These are phyloP conservation scores for Linepithema humile DNA, from an alignment of 1,140 invertebrate genomes.

Conservation along the genomic window DNA sequence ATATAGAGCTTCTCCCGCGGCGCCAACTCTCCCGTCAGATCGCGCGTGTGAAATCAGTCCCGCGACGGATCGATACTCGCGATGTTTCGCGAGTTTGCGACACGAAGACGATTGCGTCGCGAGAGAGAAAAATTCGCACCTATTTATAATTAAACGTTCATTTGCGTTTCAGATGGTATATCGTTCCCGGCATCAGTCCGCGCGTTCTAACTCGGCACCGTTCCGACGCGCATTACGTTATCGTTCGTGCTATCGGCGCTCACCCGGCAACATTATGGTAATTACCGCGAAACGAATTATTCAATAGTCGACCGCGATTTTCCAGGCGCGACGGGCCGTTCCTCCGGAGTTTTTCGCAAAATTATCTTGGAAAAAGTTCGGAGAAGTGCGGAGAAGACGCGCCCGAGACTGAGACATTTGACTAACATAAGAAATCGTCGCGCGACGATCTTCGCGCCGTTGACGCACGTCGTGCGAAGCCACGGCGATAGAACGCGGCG, in stretches of 20 bases:
- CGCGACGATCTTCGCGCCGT: neutral
- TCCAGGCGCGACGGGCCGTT: neutral
- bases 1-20: conserved; percentile 8
- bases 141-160: conserved; percentile 35
- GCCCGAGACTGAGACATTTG: too few relatives aligned
- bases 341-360: too few relatives aligned
- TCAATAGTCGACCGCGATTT: neutral
- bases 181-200: conserved; percentile 3
- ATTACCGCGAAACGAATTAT: conserved; percentile 15
- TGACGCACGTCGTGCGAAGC: neutral
- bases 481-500: neutral
- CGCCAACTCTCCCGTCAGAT: neutral
- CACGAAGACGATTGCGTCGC: neutral
- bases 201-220: neutral
- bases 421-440: too few relatives aligned
- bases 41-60: neutral
- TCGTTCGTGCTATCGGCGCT: neutral
- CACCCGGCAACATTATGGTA: neutral
- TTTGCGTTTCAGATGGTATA: neutral
- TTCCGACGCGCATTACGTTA: conserved; percentile 3
- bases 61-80: neutral
- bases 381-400: too few relatives aligned
- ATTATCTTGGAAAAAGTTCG: neutral
- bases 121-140: neutral
- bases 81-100: neutral